Evolutionary conservation across 2,113 vertebrate species (phyloP), one percentile per base, ranked within the genome.

Genomic region (Protobothrops flavoviridis): DNA sequence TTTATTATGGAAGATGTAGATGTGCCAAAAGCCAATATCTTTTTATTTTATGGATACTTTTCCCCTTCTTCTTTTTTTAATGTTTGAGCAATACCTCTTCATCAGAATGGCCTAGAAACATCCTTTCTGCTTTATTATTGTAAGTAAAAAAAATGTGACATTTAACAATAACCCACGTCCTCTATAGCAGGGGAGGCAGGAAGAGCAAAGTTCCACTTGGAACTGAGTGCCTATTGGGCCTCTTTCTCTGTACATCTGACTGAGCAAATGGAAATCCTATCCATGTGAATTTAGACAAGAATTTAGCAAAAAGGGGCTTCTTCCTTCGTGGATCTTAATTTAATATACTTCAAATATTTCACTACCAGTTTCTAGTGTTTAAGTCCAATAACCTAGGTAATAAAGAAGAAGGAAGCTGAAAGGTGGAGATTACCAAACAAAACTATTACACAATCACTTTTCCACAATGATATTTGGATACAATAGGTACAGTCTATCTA

Each of bases 1-100:
- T 90, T 96, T 96, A 95, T 96, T 95, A 96, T 55, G 91, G 92
- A 94, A 93, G 93, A 91, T 91, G 61, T 94, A 45, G 45, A 93
- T 26, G n/a, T 90, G 88, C 94, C 88, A 69, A 81, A 93, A 91
- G 94, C 69, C 94, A 93, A 95, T 74, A 4, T 0, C 61, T 43
- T 81, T 21, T 43, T 81, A 81, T 81, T 81, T 81, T 81, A 81
- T 81, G 74, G 39, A 64, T 92, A 3, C 86, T 95, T 85, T 56
- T 1, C 3, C 12, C 29, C 29, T 6, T 13, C 94, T 93, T 20
- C 93, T 1, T 69, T 94, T 50, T 59, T 17, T 94, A 90, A 81
- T 45, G 90, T 91, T 89, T 50, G 2, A 95, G 1, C 88, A 90
- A 4, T 52, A 87, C 64, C 88, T 55, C 12, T 94, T 12, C 3